Base-by-base conservation (phyloP, 2,113 vertebrate species). In the Sander lucioperca region DNA sequence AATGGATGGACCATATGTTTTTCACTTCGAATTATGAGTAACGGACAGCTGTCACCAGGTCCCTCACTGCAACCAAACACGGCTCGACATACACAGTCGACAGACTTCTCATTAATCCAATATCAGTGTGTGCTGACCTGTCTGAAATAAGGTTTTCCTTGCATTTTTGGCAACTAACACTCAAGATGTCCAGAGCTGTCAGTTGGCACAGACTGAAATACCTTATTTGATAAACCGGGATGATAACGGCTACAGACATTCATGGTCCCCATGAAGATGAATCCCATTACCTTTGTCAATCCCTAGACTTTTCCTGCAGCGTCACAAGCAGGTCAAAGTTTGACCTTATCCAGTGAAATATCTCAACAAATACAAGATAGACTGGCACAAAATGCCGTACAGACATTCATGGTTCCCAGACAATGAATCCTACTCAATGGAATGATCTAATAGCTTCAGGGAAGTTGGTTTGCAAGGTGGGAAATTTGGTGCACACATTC, bases 131-230 rank as follows among this genome's bases (percentile, higher is more conserved):
- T 27, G 71, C 57, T 57, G 63, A 47, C 59, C 47, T 53, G n/a
- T 61, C 72, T 69, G 23, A 64, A 68, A 82, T 79, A 53, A 72
- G 4, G 53, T 65, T 82, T 58, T 57, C 18, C 30, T 71, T 77
- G 27, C 65, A 50, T 21, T 58, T 78, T 61, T 83, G 77, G 43
- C 80, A 88, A 76, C 74, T 83, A 80, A 81, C 83, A 77, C 63
- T 83, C 69, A 68, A 5, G 18, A 63, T 56, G 39, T 39, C 65
- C 47, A 54, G 23, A 69, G 27, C 18, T 65, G 61, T 56, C 74
- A 56, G 33, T 27, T 25, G n/a, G 36, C 21, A 8, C 14, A 43
- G 33, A 45, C 21, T 71, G n/a, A 71, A 43, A 57, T 57, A 57
- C 16, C 25, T 71, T 3, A 25, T 7, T n/a, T 4, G 11, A 59